These are phyloP conservation scores for Dendrolimus houi DNA, from an alignment of 2,888 invertebrate species.

Conservation along the genomic window DNA sequence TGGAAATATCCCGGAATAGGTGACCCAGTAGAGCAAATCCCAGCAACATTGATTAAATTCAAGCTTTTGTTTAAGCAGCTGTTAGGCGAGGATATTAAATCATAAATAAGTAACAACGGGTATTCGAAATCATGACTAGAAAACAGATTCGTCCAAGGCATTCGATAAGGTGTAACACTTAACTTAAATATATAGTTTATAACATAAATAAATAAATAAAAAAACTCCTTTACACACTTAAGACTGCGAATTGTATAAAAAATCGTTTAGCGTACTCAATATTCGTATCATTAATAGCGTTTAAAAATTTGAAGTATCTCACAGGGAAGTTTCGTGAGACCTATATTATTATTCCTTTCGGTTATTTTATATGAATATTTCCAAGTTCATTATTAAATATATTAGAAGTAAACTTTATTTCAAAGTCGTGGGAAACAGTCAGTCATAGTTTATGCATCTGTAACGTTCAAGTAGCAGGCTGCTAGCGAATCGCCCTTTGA, in stretches of 20 bases:
- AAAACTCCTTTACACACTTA: constrained; percentile 60
- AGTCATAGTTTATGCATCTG: constrained; percentile 43
- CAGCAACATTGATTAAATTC: constrained; percentile 58
- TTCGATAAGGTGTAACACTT: constrained; percentile 72
- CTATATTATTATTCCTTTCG: constrained; percentile 26
- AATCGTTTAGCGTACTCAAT: constrained; percentile 22
- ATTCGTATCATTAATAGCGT: constrained; percentile 1
- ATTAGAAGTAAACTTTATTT: neutral
- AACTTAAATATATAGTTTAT: constrained; percentile 47
- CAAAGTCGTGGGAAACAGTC: neutral
- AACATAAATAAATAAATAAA: constrained; percentile 50
- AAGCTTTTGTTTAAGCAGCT: constrained; percentile 67
- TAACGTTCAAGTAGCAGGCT: constrained; percentile 91
- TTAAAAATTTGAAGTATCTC: constrained; percentile 26
- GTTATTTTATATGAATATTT: constrained; percentile 19
- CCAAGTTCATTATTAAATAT: too few species aligned
- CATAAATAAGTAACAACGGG: constrained; percentile 47
- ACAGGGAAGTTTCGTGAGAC: constrained; percentile 38
- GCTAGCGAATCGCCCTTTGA: constrained; percentile 90
- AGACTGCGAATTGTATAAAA: constrained; percentile 68
- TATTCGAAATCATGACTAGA: constrained; percentile 64
- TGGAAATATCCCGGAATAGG: constrained; percentile 30
- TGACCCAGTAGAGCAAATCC: constrained; percentile 25
- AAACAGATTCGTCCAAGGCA: constrained; percentile 49
- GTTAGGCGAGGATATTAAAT: constrained; percentile 53